Evolutionary conservation across 1,140 invertebrate species (phyloP), one percentile per base, ranked within the genome.

Genomic region (Drosophila obscura): DNA sequence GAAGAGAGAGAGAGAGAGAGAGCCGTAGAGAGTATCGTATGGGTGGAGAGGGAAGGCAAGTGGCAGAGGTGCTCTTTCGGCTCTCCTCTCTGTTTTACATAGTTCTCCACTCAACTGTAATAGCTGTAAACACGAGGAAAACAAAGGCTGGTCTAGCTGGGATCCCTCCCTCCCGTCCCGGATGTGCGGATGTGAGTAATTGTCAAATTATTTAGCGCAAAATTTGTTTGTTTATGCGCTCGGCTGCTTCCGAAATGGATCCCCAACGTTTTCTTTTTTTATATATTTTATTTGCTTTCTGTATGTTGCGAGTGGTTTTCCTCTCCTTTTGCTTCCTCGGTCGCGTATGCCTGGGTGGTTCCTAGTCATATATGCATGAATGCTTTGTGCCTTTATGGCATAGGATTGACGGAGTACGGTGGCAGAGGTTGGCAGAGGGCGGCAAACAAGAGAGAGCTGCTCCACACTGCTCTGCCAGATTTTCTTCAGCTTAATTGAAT

Each of bases 151-250:
- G 3, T 11, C 5, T 16, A 28, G 24, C n/a, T 28, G 26, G 31
- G 11, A 15, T 44, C 58, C 48, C 16, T 59, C 35, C 11, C 19
- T 19, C 19, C 19, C 19, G 19, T 19, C 19, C 19, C 19, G 48
- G 49, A 45, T 44, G n/a, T 48, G 49, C 66, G 83, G 72, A 91
- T 91, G 90, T 91, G 90, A 91, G 90, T 91, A 91, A 91, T 91
- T 91, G 87, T 91, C 90, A 91, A 91, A 91, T 91, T 91, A 91
- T 91, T 91, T 91, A 91, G 87, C 87, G 90, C 77, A 91, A 91
- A 91, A 88, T 91, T 91, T 91, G 80, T 91, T 90, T 91, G 90
- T 73, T 77, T 91, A 72, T 80, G 65, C 78, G 90, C 77, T 83
- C 76, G 85, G 90, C 62, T 90, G 90, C 68, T 58, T 76, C 19